Percentiles rank a stretch among this genome's conserved stretches.
Evolutionary conservation across 2,113 vertebrate species (phyloP).

Genomic region (Pangasianodon gigas): DNA sequence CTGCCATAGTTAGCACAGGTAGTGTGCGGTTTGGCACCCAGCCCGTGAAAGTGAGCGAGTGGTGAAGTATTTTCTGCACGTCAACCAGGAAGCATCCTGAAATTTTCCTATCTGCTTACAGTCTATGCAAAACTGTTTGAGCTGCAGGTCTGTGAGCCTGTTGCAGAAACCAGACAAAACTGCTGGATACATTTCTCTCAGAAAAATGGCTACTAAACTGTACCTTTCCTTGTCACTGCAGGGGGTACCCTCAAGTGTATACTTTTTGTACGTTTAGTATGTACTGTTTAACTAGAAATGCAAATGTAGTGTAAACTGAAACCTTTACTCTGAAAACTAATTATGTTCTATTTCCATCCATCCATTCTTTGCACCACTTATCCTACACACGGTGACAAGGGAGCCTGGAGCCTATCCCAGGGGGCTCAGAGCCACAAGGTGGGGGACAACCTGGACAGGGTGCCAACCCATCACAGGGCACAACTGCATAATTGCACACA

Average conservation of each 20-base stretch:
- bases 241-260: background rate
- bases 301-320: background rate
- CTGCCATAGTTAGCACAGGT: too few species aligned
- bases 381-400: too few species aligned
- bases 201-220: background rate
- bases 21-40: background rate
- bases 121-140: conserved; percentile 10
- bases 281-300: background rate
- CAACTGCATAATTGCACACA: too few species aligned
- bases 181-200: background rate
- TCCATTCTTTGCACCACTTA: too few species aligned
- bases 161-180: background rate
- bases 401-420: too few species aligned
- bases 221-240: background rate
- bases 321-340: background rate
- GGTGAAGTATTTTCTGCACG: background rate
- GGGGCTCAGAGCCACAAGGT: too few species aligned
- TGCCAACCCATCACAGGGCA: too few species aligned
- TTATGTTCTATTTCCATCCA: background rate
- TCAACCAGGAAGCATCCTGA: conserved; percentile 6
- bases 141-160: background rate
- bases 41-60: background rate
- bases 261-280: background rate
- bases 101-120: background rate
- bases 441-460: too few species aligned